Evolutionary conservation across 2,888 invertebrate genomes (phyloP).

Genomic region (Drosophila suboccidentalis): DNA sequence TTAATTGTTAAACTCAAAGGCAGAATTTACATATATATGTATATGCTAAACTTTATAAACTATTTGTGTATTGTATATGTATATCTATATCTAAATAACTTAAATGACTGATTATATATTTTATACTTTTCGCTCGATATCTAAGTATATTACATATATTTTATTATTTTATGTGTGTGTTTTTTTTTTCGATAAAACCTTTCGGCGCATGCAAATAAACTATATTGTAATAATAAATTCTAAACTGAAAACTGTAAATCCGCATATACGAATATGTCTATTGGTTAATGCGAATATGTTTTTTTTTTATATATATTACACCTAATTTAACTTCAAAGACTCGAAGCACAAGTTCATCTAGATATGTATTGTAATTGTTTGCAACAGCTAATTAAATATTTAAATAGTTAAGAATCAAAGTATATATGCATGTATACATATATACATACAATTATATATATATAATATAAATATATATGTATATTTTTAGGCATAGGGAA

Average conservation of each 20-base stretch:
- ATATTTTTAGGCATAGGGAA: conserved; percentile 25
- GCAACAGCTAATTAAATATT: conserved; percentile 20
- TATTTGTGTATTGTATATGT: conserved; percentile 55
- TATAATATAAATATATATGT: conserved; percentile 30
- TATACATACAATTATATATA: conserved; percentile 29
- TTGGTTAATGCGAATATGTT: conserved; percentile 22
- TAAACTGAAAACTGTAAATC: conserved; percentile 20
- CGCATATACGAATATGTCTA: conserved; percentile 25
- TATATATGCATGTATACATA: conserved; percentile 31
- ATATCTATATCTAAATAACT: conserved; percentile 61
- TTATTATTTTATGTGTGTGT: conserved; percentile 35
- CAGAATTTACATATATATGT: conserved; percentile 39
- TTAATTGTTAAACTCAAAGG: conserved; percentile 43
- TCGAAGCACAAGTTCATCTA: conserved; percentile 73
- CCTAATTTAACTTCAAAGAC: conserved; percentile 66
- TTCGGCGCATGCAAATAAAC: conserved; percentile 46
- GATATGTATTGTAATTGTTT: conserved; percentile 55
- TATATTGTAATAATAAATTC: background rate
- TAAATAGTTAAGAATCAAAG: conserved; percentile 28
- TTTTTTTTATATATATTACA: conserved; percentile 25
- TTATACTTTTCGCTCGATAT: conserved; percentile 56
- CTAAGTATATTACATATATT: conserved; percentile 37
- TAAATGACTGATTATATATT: conserved; percentile 79
- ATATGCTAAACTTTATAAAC: conserved; percentile 41
- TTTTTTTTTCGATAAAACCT: conserved; percentile 28